Percentiles rank a stretch among this genome's conserved stretches.
These are phyloP conservation scores for Phortica variegata DNA, from an alignment of 1,140 invertebrate genomes.

Conservation along the genomic window DNA sequence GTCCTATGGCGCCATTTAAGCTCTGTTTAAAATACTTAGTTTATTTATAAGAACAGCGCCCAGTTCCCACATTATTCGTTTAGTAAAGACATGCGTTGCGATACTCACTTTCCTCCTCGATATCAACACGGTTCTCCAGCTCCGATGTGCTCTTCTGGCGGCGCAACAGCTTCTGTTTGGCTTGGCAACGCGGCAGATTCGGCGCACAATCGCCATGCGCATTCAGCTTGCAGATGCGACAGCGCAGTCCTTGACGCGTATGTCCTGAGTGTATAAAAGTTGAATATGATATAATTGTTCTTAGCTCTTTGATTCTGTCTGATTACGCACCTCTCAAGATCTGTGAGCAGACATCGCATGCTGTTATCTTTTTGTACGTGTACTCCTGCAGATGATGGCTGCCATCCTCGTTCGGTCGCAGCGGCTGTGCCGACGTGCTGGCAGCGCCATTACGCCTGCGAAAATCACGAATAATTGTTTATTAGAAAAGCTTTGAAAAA, in stretches of 20 bases:
- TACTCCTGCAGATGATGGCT: constrained; percentile 89
- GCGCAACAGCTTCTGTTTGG: constrained; percentile 77
- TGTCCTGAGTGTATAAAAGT: constrained; percentile 66
- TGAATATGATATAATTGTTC: constrained; percentile 4
- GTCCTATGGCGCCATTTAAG: no score
- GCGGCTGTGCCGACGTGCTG: constrained; percentile 44
- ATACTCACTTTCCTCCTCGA: constrained; percentile 74
- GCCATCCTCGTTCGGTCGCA: constrained; percentile 63
- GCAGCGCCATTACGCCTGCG: constrained; percentile 75
- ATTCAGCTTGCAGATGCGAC: constrained; percentile 87
- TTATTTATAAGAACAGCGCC: no score
- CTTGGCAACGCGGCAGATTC: constrained; percentile 76
- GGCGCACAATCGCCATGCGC: constrained; percentile 87
- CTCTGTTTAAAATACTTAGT: no score
- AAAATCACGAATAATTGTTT: no score
- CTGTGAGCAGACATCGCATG: constrained; percentile 91
- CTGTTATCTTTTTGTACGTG: constrained; percentile 93
- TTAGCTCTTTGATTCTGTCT: background rate
- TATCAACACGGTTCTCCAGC: constrained; percentile 67
- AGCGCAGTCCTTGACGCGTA: constrained; percentile 87
- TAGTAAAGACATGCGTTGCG: constrained; percentile 12
- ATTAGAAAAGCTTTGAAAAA: no score
- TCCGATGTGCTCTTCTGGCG: constrained; percentile 84
- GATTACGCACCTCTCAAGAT: constrained; percentile 74
- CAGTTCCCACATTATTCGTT: no score